Evolutionary conservation across 2,888 invertebrate genomes (phyloP), one percentile per base, ranked within the genome.

Genomic region (Agrotis clavis): DNA sequence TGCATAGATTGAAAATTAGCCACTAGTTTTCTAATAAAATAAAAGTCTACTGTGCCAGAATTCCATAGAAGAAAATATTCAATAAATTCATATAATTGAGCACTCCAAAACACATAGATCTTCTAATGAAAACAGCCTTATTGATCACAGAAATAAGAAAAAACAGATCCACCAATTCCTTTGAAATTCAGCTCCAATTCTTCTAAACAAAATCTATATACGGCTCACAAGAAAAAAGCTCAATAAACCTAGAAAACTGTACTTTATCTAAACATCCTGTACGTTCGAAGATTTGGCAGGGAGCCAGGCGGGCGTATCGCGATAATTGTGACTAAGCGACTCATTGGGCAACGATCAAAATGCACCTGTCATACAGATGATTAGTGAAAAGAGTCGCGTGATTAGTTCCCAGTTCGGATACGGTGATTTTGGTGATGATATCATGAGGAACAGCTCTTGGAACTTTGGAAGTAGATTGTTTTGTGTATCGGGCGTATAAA

Each of bases 191-290:
- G 25, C 53, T 60, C 9, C 9, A 4, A 74, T 18, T 50, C 71
- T 18, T 50, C 41, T 19, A 74, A 77, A 59, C 71, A 50, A 57
- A 63, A 53, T 71, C 68, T 66, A 57, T 48, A 63, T 19, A 68
- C 48, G 51, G 30, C 14, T 19, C n/a, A 21, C 16, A 57, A 47
- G n/a, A 66, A 64, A 63, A 41, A 68, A 53, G 0, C 47, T 59
- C 57, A 76, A 76, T 74, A 67, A 77, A 77, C 67, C 75, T 83
- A 80, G 61, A 71, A 74, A 79, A 61, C 53, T 63, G 51, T 62
- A 25, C 61, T 70, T 47, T 67, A 69, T 73, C 66, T 35, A 80
- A 87, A 87, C 88, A 89, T 84, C 87, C 89, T 88, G 89, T 86
- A 81, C 47, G 63, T 69, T 54, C 48, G 61, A 18, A 35, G 53